Evolutionary conservation across 2,888 invertebrate species (phyloP).

Genomic region (Protodeltote pygarga): DNA sequence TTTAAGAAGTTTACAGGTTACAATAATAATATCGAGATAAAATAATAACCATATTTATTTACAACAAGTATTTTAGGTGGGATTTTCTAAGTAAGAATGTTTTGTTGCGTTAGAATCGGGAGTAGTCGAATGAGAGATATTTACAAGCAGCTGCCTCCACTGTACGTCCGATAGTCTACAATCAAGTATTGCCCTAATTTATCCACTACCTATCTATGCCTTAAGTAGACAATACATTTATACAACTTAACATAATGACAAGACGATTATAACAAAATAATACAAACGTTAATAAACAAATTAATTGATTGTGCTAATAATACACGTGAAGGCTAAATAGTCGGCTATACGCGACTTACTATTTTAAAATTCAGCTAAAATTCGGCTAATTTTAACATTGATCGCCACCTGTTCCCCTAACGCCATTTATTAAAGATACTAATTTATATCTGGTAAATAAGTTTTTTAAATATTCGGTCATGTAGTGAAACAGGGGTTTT

Average conservation of each 20-base stretch:
- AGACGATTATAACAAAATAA: conserved; percentile 82
- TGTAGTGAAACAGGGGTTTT: conserved; percentile 28
- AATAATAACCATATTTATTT: conserved; percentile 24
- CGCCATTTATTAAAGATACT: conserved; percentile 40
- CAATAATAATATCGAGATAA: no score
- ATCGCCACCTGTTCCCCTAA: conserved; percentile 34
- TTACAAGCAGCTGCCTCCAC: conserved; percentile 29
- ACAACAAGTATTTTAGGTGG: conserved; percentile 13
- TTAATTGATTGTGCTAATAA: conserved; percentile 82
- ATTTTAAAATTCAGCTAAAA: conserved; percentile 66
- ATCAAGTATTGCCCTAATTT: conserved; percentile 80
- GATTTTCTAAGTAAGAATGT: conserved; percentile 9
- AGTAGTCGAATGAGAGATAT: conserved; percentile 41
- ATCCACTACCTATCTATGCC: conserved; percentile 84
- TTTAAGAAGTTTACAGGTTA: no score
- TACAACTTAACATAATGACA: conserved; percentile 87
- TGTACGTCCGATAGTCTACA: conserved; percentile 64
- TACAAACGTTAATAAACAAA: conserved; percentile 69
- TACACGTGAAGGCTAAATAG: conserved; percentile 67
- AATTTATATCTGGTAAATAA: conserved; percentile 48
- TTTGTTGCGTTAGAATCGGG: not conserved
- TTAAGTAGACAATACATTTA: conserved; percentile 84
- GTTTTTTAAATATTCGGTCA: conserved; percentile 30
- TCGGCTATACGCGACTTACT: conserved; percentile 53
- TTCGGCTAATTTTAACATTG: conserved; percentile 55